Base-by-base conservation (phyloP, 2,797 vertebrate species). In the Cichlasoma orientale region DNA sequence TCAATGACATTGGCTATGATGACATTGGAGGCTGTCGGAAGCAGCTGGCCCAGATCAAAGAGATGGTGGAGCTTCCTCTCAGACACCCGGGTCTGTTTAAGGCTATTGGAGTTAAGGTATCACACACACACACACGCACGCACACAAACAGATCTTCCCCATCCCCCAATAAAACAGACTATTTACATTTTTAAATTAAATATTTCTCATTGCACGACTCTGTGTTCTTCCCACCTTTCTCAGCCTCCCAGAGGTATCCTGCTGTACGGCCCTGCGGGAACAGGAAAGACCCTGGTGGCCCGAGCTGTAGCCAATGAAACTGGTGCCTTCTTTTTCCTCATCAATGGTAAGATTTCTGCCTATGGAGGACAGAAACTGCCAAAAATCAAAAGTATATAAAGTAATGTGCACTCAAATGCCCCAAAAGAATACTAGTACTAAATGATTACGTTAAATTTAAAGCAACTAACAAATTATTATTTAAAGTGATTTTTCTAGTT, bases 31-130 rank as follows among this genome's bases (percentile, higher is more conserved):
- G 97, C 72, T 98, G 97, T 86, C 94, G 97, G 77, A 97, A 97
- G 90, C 98, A 99, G 86, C 92, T 99, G 79, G 98, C 97, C 74
- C 97, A 98, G 80, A 98, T 99, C 90, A 99, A 98, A 87, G 98
- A 98, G 90, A 99, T 99, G 97, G 97, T 99, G 80, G 97, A 98
- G 80, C 96, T 99, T 66, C 98, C 97, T 0, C 95, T 99, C n/a
- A 94, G 97, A 89, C 98, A 99, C 88, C 98, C 98, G 1, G 98
- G 96, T 0, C 97, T 99, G 31, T 99, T 99, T 90, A 98, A 99
- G 80, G 97, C 98, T 50, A 99, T 98, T 47, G 97, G 97, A 50
- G 97, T 99, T 72, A 99, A 98, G 96, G 97, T 98, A 83, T 92
- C 84, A 19, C 7, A 27, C 47, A 55, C 47, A 80, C 47, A 57